Evolutionary conservation across 2,888 invertebrate species (phyloP).

Genomic region (Melolontha melolontha): DNA sequence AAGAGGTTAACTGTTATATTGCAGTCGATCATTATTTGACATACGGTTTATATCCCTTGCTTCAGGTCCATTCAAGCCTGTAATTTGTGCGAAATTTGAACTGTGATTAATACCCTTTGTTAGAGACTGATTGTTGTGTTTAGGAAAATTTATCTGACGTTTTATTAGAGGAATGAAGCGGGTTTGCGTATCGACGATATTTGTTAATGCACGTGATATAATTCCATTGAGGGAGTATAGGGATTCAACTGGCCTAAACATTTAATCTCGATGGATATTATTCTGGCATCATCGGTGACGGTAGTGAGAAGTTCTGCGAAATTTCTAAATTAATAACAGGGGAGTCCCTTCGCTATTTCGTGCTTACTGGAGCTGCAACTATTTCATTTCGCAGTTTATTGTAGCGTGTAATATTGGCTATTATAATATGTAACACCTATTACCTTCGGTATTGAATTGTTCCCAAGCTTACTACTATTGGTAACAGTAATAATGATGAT

Average conservation of each 20-base stretch:
- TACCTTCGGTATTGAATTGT: no score
- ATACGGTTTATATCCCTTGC: slow-evolving; percentile 59
- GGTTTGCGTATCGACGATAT: slow-evolving; percentile 12
- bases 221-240: slow-evolving; percentile 5
- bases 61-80: slow-evolving; percentile 55
- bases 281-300: background rate
- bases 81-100: slow-evolving; percentile 60
- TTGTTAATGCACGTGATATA: slow-evolving; percentile 1
- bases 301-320: background rate
- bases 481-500: no score
- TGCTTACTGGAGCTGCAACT: background rate
- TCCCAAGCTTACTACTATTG: no score
- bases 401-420: background rate
- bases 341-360: background rate
- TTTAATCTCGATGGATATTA: slow-evolving; percentile 5
- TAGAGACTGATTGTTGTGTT: slow-evolving; percentile 53
- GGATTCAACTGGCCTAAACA: slow-evolving; percentile 6
- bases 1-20: slow-evolving; percentile 50
- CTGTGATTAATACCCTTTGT: slow-evolving; percentile 60
- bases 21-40: slow-evolving; percentile 58
- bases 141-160: slow-evolving; percentile 54
- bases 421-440: background rate
- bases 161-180: slow-evolving; percentile 48
- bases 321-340: slow-evolving; percentile 8
- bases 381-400: background rate